Evolutionary conservation across 2,797 vertebrate species (phyloP).

Genomic region (Halcyon smyrnensis): DNA sequence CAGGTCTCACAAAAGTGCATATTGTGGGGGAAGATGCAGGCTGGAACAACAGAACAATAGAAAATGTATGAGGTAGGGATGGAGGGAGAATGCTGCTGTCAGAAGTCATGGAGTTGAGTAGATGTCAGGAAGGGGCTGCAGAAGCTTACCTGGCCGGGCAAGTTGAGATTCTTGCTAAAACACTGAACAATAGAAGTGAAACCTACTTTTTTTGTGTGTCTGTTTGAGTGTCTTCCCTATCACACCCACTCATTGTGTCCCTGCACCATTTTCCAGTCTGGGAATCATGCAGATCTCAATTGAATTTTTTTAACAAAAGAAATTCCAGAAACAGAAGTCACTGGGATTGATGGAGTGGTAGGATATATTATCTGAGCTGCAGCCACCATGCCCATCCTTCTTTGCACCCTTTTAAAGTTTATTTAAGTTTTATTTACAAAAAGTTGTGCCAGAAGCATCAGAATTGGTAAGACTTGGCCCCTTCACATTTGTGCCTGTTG

Average conservation of each 20-base stretch:
- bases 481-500: neutral
- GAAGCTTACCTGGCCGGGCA: neutral
- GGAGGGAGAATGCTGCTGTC: neutral
- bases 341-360: neutral
- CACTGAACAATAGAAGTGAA: neutral
- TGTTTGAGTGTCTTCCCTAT: neutral
- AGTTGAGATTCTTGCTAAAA: neutral
- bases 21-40: rapidly evolving
- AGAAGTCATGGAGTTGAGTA: neutral
- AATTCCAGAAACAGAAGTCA: neutral
- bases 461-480: neutral
- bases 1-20: neutral
- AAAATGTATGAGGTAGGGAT: neutral
- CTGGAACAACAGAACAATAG: neutral
- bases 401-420: neutral
- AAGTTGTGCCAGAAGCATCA: neutral
- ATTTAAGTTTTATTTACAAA: too few relatives aligned
- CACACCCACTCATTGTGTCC: neutral
- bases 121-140: neutral
- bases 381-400: neutral
- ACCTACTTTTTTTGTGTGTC: neutral
- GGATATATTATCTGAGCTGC: neutral
- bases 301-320: neutral
- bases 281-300: neutral
- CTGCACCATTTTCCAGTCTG: neutral